These are phyloP conservation scores for Orgyia antiqua DNA, from an alignment of 2,888 invertebrate genomes.

Conservation along the genomic window DNA sequence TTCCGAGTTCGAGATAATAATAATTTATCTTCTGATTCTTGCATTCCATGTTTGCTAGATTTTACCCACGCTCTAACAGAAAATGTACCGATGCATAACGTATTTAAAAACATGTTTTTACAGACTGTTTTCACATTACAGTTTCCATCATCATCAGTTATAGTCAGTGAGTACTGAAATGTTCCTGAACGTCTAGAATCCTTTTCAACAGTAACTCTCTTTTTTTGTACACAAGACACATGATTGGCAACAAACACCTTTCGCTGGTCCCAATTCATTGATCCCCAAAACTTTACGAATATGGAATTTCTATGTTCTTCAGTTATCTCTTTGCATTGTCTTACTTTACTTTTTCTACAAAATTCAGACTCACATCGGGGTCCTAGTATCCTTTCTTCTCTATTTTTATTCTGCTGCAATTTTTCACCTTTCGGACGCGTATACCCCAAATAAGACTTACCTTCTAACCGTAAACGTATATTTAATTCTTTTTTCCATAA, in stretches of 20 bases:
- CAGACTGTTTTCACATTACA: no score
- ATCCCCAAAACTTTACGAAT: constrained; percentile 18
- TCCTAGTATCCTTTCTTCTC: constrained; percentile 4
- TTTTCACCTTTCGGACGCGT: constrained; percentile 8
- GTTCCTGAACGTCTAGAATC: constrained; percentile 4
- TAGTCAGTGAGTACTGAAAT: constrained; percentile 11
- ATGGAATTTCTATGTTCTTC: constrained; percentile 14
- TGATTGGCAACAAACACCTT: constrained; percentile 17
- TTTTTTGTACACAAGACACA: constrained; percentile 4
- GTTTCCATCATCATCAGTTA: no score
- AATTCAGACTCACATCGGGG: constrained; percentile 15
- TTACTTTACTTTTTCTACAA: constrained; percentile 15
- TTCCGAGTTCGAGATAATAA: constrained; percentile 7
- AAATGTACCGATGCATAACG: constrained; percentile 7
- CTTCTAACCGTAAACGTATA: constrained; percentile 12
- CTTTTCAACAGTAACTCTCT: neutral
- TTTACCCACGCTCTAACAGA: constrained; percentile 6
- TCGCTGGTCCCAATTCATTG: constrained; percentile 20
- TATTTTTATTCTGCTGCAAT: constrained; percentile 8
- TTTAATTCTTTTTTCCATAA: constrained; percentile 16
- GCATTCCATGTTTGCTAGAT: constrained; percentile 3
- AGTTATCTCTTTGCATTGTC: constrained; percentile 7
- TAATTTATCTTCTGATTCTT: no score
- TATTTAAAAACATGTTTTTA: constrained; percentile 10
- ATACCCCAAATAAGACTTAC: constrained; percentile 19